phyloP scores from a whole-genome alignment of 2,113 vertebrate genomes.

The Gorsachius goisagi region DNA sequence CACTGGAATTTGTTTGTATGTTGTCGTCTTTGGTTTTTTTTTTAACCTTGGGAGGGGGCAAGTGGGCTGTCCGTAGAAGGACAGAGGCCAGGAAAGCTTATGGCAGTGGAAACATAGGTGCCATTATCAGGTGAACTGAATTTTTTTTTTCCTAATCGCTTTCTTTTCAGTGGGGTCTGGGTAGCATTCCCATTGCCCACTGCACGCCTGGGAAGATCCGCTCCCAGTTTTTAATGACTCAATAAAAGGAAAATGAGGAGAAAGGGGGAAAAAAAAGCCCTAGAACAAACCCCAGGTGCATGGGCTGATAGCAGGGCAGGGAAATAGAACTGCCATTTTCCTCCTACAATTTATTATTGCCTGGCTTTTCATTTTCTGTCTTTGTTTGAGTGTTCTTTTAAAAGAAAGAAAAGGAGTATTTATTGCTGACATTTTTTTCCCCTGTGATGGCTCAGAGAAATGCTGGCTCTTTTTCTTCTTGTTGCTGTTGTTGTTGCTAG shows the following conservation, averaged over 20 bases:
- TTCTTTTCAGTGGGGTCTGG: background rate
- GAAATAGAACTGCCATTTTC: slow-evolving; percentile 47
- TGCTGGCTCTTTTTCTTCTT: background rate
- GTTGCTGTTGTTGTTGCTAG: background rate
- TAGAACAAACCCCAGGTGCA: slow-evolving; percentile 6
- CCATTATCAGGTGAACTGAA: background rate
- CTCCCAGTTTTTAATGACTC: background rate
- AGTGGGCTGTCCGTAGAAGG: background rate
- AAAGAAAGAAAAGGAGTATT: slow-evolving; percentile 35
- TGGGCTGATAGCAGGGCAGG: slow-evolving; percentile 39
- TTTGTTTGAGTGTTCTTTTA: slow-evolving; percentile 13
- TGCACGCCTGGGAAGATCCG: background rate
- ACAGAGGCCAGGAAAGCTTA: background rate
- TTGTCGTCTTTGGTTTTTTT: slow-evolving; percentile 48
- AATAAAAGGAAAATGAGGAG: background rate
- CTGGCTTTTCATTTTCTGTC: slow-evolving; percentile 42
- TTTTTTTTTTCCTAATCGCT: background rate
- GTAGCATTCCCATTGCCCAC: background rate
- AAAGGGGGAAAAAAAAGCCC: background rate
- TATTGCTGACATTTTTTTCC: slow-evolving; percentile 27
- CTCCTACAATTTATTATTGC: slow-evolving; percentile 20
- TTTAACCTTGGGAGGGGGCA: slow-evolving; percentile 25
- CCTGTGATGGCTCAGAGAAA: background rate
- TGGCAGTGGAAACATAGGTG: background rate
- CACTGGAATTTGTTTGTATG: slow-evolving; percentile 77